These are phyloP conservation scores for Lamellibrachia columna DNA, from an alignment of 2,888 invertebrate species.

Conservation along the genomic window DNA sequence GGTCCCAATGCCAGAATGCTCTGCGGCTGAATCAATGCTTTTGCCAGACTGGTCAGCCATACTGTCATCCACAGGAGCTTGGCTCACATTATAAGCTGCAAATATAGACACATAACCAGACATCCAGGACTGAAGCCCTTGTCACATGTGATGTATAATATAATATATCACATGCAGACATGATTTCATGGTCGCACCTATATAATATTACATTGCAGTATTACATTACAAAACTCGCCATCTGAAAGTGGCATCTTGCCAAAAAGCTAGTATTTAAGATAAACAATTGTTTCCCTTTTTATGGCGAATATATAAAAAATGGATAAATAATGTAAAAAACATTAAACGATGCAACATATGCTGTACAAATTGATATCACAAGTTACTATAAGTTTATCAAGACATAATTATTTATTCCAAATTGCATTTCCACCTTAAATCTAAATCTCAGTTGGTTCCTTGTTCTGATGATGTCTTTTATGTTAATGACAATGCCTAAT, in stretches of 20 bases:
- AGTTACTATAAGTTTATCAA: too few species aligned
- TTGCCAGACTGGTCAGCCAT: neutral
- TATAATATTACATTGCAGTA: neutral
- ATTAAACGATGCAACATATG: neutral
- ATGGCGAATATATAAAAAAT: neutral
- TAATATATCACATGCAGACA: neutral
- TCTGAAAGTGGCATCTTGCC: neutral
- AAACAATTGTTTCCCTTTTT: neutral
- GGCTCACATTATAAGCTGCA: neutral
- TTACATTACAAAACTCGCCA: neutral
- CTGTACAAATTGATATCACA: neutral
- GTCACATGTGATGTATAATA: neutral
- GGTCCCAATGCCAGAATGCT: neutral
- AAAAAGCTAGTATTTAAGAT: neutral
- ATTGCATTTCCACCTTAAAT: too few species aligned
- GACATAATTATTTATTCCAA: too few species aligned
- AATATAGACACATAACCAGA: neutral
- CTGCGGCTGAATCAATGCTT: neutral
- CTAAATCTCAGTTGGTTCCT: too few species aligned
- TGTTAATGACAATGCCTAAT: too few species aligned
- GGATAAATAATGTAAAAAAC: neutral
- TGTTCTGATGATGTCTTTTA: too few species aligned
- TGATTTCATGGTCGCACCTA: neutral
- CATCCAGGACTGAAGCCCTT: neutral
- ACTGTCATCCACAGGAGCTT: neutral